Percentiles rank a stretch among this genome's conserved stretches.
Conservation (phyloP, 2,113 vertebrate genomes). For the Euleptes europaea region DNA sequence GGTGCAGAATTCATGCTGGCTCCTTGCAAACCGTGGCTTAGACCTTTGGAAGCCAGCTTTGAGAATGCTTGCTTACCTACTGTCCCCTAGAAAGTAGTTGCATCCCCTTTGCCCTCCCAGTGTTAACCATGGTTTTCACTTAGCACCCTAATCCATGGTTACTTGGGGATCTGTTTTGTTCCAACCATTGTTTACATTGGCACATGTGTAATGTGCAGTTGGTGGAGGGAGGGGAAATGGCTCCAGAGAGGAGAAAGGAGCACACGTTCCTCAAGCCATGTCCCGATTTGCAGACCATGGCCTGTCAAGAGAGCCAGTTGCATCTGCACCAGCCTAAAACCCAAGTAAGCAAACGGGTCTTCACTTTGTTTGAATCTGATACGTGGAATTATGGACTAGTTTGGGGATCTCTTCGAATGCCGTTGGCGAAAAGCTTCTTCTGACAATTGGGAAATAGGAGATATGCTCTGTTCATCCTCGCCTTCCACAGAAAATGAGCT, state of each 20-base stretch:
- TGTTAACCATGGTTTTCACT: slow-evolving; percentile 11
- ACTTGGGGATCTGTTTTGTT: not conserved
- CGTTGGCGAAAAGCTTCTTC: not conserved
- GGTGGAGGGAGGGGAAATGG: not conserved
- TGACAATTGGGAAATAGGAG: not conserved
- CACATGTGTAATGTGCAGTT: too few species aligned
- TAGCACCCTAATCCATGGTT: not conserved
- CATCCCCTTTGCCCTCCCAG: not conserved
- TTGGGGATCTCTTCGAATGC: not conserved
- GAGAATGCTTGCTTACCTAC: not conserved
- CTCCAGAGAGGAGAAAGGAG: too few species aligned
- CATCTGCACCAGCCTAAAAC: not conserved
- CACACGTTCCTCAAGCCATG: too few species aligned
- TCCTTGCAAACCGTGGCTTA: not conserved
- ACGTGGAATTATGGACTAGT: not conserved
- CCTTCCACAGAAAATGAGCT: not conserved
- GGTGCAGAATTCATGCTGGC: not conserved
- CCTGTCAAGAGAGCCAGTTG: not conserved
- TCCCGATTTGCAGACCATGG: not conserved
- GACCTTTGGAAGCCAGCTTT: not conserved
- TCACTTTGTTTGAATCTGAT: not conserved
- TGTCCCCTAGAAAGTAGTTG: not conserved
- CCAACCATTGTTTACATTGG: not conserved
- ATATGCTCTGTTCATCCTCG: too few species aligned
- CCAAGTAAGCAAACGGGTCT: not conserved